phyloP scores from a whole-genome alignment of 2,797 vertebrate species.

The Periophthalmus magnuspinnatus region DNA sequence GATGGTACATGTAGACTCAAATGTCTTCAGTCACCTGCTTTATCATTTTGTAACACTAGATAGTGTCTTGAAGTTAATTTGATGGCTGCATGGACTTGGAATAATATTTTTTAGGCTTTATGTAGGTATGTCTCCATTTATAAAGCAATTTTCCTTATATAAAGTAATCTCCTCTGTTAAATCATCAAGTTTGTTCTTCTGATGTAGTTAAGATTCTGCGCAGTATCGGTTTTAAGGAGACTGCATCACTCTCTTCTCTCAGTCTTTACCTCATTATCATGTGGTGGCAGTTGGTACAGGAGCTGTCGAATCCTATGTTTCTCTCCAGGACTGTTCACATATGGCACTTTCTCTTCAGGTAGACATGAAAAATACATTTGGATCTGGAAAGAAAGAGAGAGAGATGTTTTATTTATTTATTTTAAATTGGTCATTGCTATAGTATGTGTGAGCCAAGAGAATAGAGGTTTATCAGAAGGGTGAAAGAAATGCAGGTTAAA shows the following conservation, averaged over 20 bases:
- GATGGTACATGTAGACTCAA: background rate
- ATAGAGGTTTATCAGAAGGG: background rate
- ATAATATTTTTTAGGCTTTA: background rate
- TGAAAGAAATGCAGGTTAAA: background rate
- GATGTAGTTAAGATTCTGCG: background rate
- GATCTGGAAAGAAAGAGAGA: constrained; percentile 76
- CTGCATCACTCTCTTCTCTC: background rate
- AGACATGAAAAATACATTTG: constrained; percentile 96
- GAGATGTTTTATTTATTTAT: background rate
- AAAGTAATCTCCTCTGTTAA: background rate
- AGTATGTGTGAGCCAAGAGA: background rate
- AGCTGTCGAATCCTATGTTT: constrained; percentile 95
- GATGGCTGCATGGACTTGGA: too few relatives aligned
- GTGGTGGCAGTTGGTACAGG: constrained; percentile 94
- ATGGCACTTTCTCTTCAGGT: constrained; percentile 94
- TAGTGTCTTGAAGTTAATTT: too few relatives aligned
- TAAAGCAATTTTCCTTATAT: too few relatives aligned
- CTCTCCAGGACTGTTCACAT: constrained; percentile 94
- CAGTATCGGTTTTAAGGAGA: background rate
- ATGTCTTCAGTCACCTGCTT: background rate
- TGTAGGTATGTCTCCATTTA: background rate
- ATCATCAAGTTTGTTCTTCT: background rate
- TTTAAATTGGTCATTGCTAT: background rate
- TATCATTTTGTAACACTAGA: too few relatives aligned
- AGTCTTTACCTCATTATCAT: constrained; percentile 89